Percentiles rank a stretch among this genome's conserved stretches.
Evolutionary conservation across 1,140 invertebrate species (phyloP).

Genomic region (Drosophila cardini): DNA sequence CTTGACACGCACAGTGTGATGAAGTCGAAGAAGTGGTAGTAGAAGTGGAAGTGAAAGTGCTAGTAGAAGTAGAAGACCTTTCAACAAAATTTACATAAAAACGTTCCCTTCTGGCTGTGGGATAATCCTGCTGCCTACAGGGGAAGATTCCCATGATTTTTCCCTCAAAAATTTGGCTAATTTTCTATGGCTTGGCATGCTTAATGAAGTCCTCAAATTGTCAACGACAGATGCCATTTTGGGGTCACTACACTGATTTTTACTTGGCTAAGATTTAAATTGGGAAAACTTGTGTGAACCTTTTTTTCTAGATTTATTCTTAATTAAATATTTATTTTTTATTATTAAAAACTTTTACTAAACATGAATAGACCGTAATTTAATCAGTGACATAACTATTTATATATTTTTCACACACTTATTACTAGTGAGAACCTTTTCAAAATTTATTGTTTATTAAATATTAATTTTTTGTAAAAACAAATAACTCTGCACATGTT

Average conservation of each 20-base stretch:
- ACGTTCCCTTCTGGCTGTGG: slow-evolving; percentile 3
- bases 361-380: neutral
- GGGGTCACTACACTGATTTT: slow-evolving; percentile 11
- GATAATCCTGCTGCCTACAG: neutral
- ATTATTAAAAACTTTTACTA: neutral
- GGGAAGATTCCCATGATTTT: slow-evolving; percentile 9
- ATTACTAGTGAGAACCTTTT: neutral
- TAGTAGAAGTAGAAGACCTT: slow-evolving; percentile 1
- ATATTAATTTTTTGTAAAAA: too few species aligned
- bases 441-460: neutral
- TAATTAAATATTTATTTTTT: neutral
- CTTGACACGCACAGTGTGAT: slow-evolving; percentile 37
- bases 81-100: slow-evolving; percentile 54
- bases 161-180: slow-evolving; percentile 40
- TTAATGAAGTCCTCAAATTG: slow-evolving; percentile 52
- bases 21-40: too few species aligned
- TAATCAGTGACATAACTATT: neutral
- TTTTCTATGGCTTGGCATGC: slow-evolving; percentile 52
- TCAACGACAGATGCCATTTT: slow-evolving; percentile 35
- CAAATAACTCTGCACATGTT: too few species aligned
- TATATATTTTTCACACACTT: too few species aligned
- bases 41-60: too few species aligned
- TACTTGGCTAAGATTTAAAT: neutral
- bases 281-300: slow-evolving; percentile 5
- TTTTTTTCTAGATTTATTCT: neutral